Evolutionary conservation across 2,797 vertebrate species (phyloP), one percentile per base, ranked within the genome.

Genomic region (Oophaga sylvatica): DNA sequence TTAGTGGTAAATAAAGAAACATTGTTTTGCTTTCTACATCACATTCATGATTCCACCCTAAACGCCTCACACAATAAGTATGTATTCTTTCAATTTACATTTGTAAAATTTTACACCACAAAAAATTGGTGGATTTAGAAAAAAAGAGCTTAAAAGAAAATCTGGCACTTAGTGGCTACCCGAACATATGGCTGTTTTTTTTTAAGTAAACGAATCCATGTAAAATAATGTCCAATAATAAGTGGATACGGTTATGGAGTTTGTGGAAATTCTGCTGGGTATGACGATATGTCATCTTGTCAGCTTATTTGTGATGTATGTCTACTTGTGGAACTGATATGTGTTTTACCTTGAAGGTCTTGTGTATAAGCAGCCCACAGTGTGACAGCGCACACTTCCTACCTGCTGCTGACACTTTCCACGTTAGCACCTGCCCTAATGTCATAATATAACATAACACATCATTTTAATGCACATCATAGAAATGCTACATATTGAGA

Each of bases 291-390:
- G 67, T 70, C 67, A 35, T 3, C 29, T 70, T 70, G 67, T 35
- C 67, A 70, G 17, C 60, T 63, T 22, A 63, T 63, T 63, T 20
- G 60, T 63, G 60, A 63, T 63, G 19, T 20, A 22, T 1, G 22
- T 63, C 26, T 35, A 70, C 29, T 70, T 16, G n/a, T 13, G n/a
- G 65, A 67, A 5, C n/a, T 5, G 67, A 70, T 31, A 70, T 70
- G 29, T 70, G 67, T 70, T 70, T 35, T 70, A 70, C 67, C 67
- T 35, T 70, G 67, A 70, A 70, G 29, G 26, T 15, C 67, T 70
- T 11, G 29, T 70, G 31, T 35, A 70, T 16, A 35, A 31, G 26
- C 26, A 35, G 29, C 15, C 67, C 67, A 35, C 29, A n/a, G 67
- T 5, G 15, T 70, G 67, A 35, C 29, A 70, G 67, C 67, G 5